Evolutionary conservation across 1,140 invertebrate species (phyloP).

Genomic region (Drosophila ambigua): DNA sequence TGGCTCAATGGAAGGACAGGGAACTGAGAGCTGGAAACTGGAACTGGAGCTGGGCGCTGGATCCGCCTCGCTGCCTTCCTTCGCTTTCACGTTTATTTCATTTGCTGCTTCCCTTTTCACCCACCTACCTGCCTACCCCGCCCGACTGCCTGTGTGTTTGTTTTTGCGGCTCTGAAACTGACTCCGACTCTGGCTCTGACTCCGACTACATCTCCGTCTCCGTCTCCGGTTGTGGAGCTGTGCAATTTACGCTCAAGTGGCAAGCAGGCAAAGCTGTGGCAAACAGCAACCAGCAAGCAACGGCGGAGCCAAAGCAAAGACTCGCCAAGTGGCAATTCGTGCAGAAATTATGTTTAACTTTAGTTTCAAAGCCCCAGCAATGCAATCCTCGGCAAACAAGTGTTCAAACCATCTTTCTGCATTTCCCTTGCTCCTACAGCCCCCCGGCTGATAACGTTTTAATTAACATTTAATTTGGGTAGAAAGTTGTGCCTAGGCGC

Average conservation of each 20-base stretch:
- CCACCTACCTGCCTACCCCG: neutral
- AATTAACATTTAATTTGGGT: constrained; percentile 79
- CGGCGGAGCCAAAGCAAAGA: constrained; percentile 33
- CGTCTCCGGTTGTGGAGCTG: constrained; percentile 34
- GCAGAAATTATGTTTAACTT: constrained; percentile 82
- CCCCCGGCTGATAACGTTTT: constrained; percentile 64
- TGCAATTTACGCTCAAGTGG: constrained; percentile 79
- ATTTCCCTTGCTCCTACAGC: neutral
- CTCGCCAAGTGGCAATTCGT: constrained; percentile 73
- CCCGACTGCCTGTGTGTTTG: constrained; percentile 40
- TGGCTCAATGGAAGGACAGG: constrained; percentile 60
- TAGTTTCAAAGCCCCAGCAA: constrained; percentile 69
- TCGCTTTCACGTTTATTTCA: constrained; percentile 68
- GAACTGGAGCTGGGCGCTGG: constrained; percentile 38
- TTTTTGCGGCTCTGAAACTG: constrained; percentile 48
- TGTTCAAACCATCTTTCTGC: constrained; percentile 21
- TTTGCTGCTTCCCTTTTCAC: constrained; percentile 41
- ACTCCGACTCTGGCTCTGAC: constrained; percentile 35
- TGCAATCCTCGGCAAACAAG: constrained; percentile 41
- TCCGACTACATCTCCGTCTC: constrained; percentile 12
- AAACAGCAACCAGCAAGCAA: constrained; percentile 27
- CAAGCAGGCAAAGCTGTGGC: constrained; percentile 29
- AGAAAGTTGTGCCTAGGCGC: constrained; percentile 51
- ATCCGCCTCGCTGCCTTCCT: constrained; percentile 36
- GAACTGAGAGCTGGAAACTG: constrained; percentile 45